Base-by-base conservation (phyloP, 2,888 invertebrate species). In the Scrobipalpa atriplicella region DNA sequence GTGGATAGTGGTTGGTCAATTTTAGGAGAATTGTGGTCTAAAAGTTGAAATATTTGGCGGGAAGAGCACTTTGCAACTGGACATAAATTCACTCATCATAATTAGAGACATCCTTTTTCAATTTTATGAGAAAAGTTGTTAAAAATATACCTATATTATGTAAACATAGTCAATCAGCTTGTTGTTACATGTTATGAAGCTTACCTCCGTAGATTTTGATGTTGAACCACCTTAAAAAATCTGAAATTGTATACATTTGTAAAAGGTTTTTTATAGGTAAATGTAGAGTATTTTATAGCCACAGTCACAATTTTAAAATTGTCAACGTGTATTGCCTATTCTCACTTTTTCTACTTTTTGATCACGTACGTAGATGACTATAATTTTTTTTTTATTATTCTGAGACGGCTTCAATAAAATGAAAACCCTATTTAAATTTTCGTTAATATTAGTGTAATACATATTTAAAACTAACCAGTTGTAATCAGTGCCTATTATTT, bases 241-340 rank as follows among this genome's bases (percentile, higher is more conserved):
- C 72, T 77, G 75, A 81, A 82, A 89, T 89, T 90, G 82, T 89
- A 91, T 89, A 91, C 89, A 89, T 91, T 91, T 90, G 82, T 91
- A 89, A 86, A 80, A 78, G 77, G 76, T 83, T 89, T 90, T n/a
- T 90, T 90, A 88, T 87, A 86, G 85, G 69, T 70, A 74, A 75
- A 73, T 65, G 75, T 83, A 83, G 82, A 54, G 64, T 72, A 73
- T 74, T 82, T 77, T 78, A 81, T 84, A 84, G 78, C 71, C 73
- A 77, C 83, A 83, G 77, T 73, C 73, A 74, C 60, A 39, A 9
- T 58, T 29, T 58, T 38, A 38, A 38, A 16, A 58, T 58, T 58
- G 58, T 58, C 58, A 58, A 11, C 16, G 2, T 7, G 19, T 19
- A 19, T 56, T 56, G 11, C 6, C 3, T 19, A 2, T 29, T 11